These are phyloP conservation scores for Luehdorfia chinensis DNA, from an alignment of 1,140 invertebrate genomes.

Conservation along the genomic window DNA sequence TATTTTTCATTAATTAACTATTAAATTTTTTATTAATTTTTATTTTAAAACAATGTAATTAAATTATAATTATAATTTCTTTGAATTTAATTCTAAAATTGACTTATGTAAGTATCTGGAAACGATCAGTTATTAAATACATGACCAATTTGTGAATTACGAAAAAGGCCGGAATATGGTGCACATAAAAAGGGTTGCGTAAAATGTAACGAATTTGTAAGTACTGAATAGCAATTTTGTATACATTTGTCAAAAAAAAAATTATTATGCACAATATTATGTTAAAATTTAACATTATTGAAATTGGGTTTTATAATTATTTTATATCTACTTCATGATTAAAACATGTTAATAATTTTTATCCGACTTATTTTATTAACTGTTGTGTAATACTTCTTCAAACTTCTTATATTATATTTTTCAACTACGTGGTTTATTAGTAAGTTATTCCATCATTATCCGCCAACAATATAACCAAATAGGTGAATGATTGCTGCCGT, in stretches of 20 bases:
- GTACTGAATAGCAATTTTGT: neutral
- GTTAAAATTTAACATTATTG: slow-evolving; percentile 4
- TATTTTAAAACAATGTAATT: neutral
- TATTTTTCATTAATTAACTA: no score
- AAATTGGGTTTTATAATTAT: slow-evolving; percentile 16
- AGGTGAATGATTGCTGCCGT: no score
- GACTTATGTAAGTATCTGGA: neutral
- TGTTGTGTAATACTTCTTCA: neutral
- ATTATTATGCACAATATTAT: slow-evolving; percentile 8
- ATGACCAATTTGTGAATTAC: no score
- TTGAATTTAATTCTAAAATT: no score
- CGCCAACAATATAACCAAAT: no score
- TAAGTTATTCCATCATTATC: no score
- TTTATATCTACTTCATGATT: slow-evolving; percentile 15
- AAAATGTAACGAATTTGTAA: slow-evolving; percentile 1
- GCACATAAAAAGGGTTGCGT: slow-evolving; percentile 8
- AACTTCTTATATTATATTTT: no score
- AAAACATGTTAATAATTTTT: slow-evolving; percentile 2
- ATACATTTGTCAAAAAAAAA: neutral
- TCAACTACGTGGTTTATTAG: no score
- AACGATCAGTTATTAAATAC: no score
- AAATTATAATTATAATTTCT: neutral
- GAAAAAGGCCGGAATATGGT: neutral
- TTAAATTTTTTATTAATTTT: neutral
- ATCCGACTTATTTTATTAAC: neutral